Evolutionary conservation across 2,888 invertebrate species (phyloP), one percentile per base, ranked within the genome.

Genomic region (Trilocha varians): DNA sequence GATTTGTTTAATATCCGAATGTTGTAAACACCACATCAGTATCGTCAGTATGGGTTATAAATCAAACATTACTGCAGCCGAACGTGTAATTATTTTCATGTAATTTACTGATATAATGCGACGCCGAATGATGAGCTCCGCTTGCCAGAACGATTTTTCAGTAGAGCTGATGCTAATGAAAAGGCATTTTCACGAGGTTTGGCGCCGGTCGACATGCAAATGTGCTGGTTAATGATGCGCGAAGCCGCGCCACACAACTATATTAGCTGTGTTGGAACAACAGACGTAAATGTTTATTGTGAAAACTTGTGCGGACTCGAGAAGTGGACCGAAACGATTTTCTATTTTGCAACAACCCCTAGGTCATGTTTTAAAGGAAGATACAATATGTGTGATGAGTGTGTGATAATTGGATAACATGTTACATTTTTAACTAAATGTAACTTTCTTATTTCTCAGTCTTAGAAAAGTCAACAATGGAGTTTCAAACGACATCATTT

Each of bases 131-230:
- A 47, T 48, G 54, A 53, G 55, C 45, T 57, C 62, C 58, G 62
- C 65, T 60, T 68, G 67, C 59, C 66, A 66, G 65, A 79, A 72
- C 78, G 68, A 76, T 80, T 78, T 79, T 79, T 80, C 78, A 78
- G 74, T 67, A 61, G 61, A 73, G 70, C 77, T 78, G 78, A 79
- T 79, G 79, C 68, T 84, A 83, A 83, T 82, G 83, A 83, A 83
- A 74, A 72, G 76, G 75, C 78, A 76, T 78, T 82, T 84, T 79
- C 83, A 84, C 82, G 82, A 83, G 77, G 64, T 77, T 77, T 82
- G 83, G 82, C 79, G 77, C 72, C 76, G 77, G 65, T 71, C 74
- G 69, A 56, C 74, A 83, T 80, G 82, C 75, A 78, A 83, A 80
- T 83, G 73, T 66, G 65, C 36, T 47, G 70, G 59, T 62, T 75